Base-by-base conservation (phyloP, 2,113 vertebrate species). In the Lamprotornis superbus region DNA sequence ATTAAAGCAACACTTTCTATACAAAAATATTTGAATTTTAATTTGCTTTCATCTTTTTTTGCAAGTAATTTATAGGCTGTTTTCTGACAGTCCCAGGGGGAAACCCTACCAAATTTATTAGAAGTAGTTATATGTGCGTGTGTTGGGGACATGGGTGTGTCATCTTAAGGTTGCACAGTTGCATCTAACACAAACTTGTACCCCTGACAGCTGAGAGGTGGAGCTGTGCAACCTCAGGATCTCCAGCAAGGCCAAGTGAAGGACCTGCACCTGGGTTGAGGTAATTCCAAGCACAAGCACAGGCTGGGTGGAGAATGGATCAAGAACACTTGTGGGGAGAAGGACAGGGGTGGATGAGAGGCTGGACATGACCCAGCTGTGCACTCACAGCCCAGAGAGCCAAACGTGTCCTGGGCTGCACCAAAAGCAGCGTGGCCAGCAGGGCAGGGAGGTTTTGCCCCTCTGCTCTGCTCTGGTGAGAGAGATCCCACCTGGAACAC, bases 71-170 rank as follows among this genome's bases (percentile, higher is more conserved):
- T 71, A 69, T 70, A 16, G 25, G 9, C 11, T 69, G 11, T 39
- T 76, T 69, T 70, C 33, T 93, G 9, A 13, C 24, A 73, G 14
- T 11, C 25, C 6, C 37, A 55, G 11, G 44, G 40, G 78, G 49
- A 93, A 91, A 83, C 18, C 3, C 23, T n/a, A n/a, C 10, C 16
- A 37, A 83, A 86, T 52, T 39, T 50, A 67, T 49, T 44, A 65
- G 23, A 89, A 87, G 57, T 25, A 46, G 21, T 17, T 61, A 4
- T 5, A 7, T 17, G 22, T 73, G 11, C 30, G 46, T 52, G 27
- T 39, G 18, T 5, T 49, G 31, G 15, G 31, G 11, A 39, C 1
- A 3, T 30, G 4, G 1, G 3, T 9, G 5, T 52, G 14, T 59
- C 35, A 25, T 44, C 44, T 49, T 35, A 44, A 60, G 35, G 25